These are phyloP conservation scores for Andrena flavipes DNA, from an alignment of 2,888 invertebrate genomes.

Conservation along the genomic window DNA sequence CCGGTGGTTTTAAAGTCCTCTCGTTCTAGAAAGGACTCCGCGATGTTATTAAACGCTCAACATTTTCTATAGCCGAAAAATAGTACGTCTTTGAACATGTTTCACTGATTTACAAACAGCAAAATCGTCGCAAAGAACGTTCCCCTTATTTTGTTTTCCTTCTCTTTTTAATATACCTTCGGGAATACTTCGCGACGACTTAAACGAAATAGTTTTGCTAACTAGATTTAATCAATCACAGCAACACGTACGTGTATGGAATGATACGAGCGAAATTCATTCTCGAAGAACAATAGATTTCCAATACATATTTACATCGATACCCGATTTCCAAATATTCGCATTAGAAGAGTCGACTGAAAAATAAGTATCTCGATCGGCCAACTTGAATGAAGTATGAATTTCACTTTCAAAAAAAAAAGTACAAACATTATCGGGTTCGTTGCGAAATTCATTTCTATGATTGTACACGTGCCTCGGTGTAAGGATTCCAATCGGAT, in stretches of 20 bases:
- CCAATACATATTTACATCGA: constrained; percentile 40
- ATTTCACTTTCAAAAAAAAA: constrained; percentile 25
- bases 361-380: constrained; percentile 23
- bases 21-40: constrained; percentile 3
- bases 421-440: constrained; percentile 16
- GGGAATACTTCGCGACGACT: constrained; percentile 9
- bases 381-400: constrained; percentile 11
- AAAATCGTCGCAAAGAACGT: constrained; percentile 7
- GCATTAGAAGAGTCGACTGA: constrained; percentile 12
- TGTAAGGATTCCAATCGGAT: constrained; percentile 20
- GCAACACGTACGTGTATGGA: constrained; percentile 67
- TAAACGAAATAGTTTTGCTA: constrained; percentile 29
- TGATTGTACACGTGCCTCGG: constrained; percentile 43
- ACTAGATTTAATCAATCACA: constrained; percentile 66
- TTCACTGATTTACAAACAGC: constrained; percentile 25
- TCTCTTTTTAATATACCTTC: not conserved
- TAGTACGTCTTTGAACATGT: constrained; percentile 3
- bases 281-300: constrained; percentile 22
- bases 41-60: constrained; percentile 32
- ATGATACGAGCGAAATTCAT: constrained; percentile 56
- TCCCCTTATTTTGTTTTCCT: too few relatives aligned
- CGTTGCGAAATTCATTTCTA: constrained; percentile 28
- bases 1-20: constrained; percentile 24
- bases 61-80: constrained; percentile 16
- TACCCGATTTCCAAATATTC: constrained; percentile 1